Conservation (phyloP, 2,888 invertebrate species). For the Magallana nippona region DNA sequence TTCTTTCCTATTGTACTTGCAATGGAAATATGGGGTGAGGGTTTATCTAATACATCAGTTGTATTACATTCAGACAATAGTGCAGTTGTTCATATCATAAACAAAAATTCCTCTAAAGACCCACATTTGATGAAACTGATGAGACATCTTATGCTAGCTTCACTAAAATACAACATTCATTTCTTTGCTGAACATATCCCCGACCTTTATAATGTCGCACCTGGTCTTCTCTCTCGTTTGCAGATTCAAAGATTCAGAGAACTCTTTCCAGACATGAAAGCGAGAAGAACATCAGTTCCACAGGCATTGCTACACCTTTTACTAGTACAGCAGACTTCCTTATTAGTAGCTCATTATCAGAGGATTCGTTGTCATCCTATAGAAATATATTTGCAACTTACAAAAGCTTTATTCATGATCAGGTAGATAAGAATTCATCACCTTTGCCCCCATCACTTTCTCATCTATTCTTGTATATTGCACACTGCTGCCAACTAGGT, state of each 20-base stretch:
- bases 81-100: conserved; percentile 7
- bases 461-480: too few relatives aligned
- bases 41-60: background rate
- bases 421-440: background rate
- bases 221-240: too few relatives aligned
- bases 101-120: conserved; percentile 1
- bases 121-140: conserved; percentile 34
- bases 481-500: too few relatives aligned
- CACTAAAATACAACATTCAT: conserved; percentile 33
- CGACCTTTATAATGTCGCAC: too few relatives aligned
- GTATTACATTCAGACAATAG: conserved; percentile 14
- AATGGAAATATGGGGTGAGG: conserved; percentile 1
- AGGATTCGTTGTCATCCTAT: conserved; percentile 14
- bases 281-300: too few relatives aligned
- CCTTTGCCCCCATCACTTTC: conserved; percentile 8
- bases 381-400: conserved; percentile 5
- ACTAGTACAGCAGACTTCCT: background rate
- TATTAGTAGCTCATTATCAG: conserved; percentile 25
- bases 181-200: too few relatives aligned
- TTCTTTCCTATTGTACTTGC: conserved; percentile 14
- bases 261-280: too few relatives aligned
- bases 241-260: too few relatives aligned
- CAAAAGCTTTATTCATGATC: background rate
- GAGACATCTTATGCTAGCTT: conserved; percentile 33
- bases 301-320: too few relatives aligned